Conservation (phyloP, 2,113 vertebrate genomes). For the Setophaga kirtlandii region DNA sequence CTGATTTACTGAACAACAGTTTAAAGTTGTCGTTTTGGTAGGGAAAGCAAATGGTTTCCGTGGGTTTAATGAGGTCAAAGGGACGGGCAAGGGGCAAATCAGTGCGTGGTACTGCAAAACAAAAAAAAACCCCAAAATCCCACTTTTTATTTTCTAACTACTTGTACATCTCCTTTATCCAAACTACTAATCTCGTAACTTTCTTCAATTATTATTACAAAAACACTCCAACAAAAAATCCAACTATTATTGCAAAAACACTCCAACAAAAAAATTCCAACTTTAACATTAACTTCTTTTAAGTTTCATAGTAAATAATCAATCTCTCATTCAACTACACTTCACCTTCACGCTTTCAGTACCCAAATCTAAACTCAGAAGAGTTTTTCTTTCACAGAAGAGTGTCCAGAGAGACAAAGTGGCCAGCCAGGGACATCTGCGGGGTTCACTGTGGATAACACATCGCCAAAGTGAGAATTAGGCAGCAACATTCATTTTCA, state of each 20-base stretch:
- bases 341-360: background rate
- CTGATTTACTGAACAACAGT: background rate
- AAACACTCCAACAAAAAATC: background rate
- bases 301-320: background rate
- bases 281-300: background rate
- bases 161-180: background rate
- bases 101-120: background rate
- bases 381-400: background rate
- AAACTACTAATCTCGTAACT: background rate
- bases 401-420: background rate
- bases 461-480: background rate
- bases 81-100: accelerated
- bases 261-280: background rate
- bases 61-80: background rate
- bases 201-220: background rate
- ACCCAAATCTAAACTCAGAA: background rate
- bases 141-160: background rate
- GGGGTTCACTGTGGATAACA: background rate
- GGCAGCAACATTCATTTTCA: background rate
- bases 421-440: background rate
- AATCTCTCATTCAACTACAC: background rate
- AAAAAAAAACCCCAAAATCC: background rate
- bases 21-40: accelerated
- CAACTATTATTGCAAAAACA: background rate
- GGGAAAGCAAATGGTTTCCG: background rate